Evolutionary conservation across 2,113 vertebrate species (phyloP), one percentile per base, ranked within the genome.

Genomic region (Larimichthys crocea): DNA sequence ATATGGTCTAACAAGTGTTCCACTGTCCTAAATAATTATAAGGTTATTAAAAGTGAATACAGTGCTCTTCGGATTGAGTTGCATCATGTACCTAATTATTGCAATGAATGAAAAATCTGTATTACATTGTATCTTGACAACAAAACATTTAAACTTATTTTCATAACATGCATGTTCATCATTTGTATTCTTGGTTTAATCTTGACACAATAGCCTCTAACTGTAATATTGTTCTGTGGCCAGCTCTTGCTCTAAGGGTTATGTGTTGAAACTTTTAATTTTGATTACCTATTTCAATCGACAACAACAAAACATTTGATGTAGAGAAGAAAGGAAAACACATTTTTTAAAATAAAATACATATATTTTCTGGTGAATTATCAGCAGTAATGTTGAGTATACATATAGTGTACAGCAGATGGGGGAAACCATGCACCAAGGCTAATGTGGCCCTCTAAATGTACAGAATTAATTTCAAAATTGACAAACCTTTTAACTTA

Each of bases 31-130:
- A 82, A 83, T 83, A 82, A 82, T 68, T 63, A 76, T n/a, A 63
- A 75, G 22, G 56, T 61, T 83, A 85, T 89, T 83, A 82, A 80
- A 84, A 61, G 65, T 62, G 44, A 77, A 81, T 48, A 52, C 56
- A 79, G 65, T 24, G 14, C 52, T 56, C 67, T 64, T 75, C 52
- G 48, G 61, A 68, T 35, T 44, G 52, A 78, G 68, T 86, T 62
- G 65, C 59, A 73, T 64, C 42, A 56, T 71, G 63, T 64, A 60
- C 31, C 26, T 74, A 65, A 88, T 83, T 62, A 83, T 22, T 59
- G 46, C 44, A 74, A 71, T 61, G 46, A 88, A 80, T 82, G 20
- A 79, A 20, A 85, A 61, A 71, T 79, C 71, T 61, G 64, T 60
- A 61, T 50, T 69, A 50, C 42, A 57, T 62, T 84, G 64, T 49